These are phyloP conservation scores for Metacarcinus magister DNA, from an alignment of 2,888 invertebrate genomes.

Conservation along the genomic window DNA sequence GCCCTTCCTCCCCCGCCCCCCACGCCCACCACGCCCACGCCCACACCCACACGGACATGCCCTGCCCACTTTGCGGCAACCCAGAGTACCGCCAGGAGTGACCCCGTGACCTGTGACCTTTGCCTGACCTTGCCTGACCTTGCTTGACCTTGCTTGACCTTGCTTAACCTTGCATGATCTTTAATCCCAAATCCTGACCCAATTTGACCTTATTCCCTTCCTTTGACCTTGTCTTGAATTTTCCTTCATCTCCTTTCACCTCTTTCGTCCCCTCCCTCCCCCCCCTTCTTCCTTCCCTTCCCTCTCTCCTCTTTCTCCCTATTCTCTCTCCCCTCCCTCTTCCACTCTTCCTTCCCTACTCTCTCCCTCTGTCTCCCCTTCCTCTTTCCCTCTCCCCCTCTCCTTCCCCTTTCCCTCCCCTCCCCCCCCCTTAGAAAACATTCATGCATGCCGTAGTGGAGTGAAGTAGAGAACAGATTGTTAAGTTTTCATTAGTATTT, in stretches of 20 bases:
- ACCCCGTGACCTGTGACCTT: too few relatives aligned
- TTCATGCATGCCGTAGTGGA: not conserved
- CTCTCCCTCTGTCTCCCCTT: not conserved
- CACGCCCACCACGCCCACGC: not conserved
- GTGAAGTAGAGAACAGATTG: not conserved
- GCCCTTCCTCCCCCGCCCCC: not conserved
- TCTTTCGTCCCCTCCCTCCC: not conserved
- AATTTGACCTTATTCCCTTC: not conserved
- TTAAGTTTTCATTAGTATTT: not conserved
- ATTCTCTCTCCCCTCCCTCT: not conserved
- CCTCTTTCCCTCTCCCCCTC: not conserved
- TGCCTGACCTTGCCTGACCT: not conserved
- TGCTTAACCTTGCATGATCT: not conserved
- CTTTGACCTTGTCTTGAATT: not conserved
- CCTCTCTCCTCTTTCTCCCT: not conserved
- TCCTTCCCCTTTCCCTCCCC: slow-evolving; percentile 17
- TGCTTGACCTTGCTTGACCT: not conserved
- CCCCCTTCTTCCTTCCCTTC: not conserved
- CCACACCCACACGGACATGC: not conserved
- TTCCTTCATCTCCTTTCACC: not conserved
- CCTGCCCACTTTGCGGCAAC: slow-evolving; percentile 67
- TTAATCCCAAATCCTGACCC: not conserved
- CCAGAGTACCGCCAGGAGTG: slow-evolving; percentile 62
- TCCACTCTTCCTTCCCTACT: not conserved
- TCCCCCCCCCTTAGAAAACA: not conserved